phyloP scores from a whole-genome alignment of 2,113 vertebrate species.

The Apteryx owenii region DNA sequence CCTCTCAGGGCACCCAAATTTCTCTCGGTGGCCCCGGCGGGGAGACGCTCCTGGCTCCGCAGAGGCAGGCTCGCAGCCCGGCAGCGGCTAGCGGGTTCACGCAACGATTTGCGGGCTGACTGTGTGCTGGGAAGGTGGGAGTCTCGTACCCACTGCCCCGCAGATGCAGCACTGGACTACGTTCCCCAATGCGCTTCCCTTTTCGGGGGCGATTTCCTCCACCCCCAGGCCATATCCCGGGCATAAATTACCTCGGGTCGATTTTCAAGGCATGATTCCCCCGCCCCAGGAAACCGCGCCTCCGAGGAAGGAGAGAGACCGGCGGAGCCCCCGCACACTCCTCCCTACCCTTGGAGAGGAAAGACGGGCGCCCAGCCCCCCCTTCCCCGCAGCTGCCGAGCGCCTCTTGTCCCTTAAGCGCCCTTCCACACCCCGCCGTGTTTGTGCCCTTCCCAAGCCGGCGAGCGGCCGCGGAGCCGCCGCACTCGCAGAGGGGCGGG shows the following conservation, averaged over 20 bases:
- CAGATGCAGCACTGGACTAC: not conserved
- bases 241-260: not conserved
- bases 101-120: not conserved
- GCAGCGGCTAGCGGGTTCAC: not conserved
- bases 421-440: rapidly evolving
- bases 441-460: too few relatives aligned
- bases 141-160: rapidly evolving
- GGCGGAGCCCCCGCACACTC: not conserved
- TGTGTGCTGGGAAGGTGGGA: not conserved
- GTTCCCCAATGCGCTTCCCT: not conserved
- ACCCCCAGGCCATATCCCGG: not conserved
- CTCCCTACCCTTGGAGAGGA: too few relatives aligned
- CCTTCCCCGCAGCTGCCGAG: not conserved
- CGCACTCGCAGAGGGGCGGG: too few relatives aligned
- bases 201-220: not conserved
- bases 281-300: rapidly evolving
- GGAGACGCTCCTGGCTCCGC: not conserved
- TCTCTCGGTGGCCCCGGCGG: not conserved
- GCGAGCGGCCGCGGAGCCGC: too few relatives aligned
- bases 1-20: not conserved
- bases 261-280: not conserved
- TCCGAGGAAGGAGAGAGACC: not conserved
- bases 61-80: not conserved
- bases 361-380: not conserved
- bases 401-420: too few relatives aligned